phyloP scores from a whole-genome alignment of 2,113 vertebrate genomes.

The Brachypteracias leptosomus region DNA sequence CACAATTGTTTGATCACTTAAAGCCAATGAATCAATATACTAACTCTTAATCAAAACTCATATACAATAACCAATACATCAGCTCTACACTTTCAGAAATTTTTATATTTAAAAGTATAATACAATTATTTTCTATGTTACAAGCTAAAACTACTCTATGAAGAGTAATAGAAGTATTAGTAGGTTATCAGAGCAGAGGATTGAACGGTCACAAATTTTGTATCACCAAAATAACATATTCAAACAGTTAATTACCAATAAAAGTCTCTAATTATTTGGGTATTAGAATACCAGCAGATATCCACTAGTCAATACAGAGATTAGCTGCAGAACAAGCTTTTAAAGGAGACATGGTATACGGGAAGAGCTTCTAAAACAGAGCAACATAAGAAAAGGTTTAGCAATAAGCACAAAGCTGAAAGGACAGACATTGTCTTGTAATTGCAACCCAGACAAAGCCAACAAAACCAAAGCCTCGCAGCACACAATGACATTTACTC shows the following conservation, averaged over 20 bases:
- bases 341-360: not conserved
- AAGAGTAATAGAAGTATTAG: not conserved
- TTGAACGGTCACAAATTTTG: not conserved
- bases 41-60: not conserved
- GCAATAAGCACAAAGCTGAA: not conserved
- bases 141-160: not conserved
- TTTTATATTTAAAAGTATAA: not conserved
- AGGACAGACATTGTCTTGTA: not conserved
- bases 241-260: not conserved
- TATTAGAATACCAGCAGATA: not conserved
- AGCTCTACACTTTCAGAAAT: not conserved
- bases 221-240: not conserved
- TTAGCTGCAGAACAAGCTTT: not conserved
- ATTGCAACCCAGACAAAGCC: not conserved
- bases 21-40: not conserved
- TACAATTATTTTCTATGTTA: not conserved
- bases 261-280: not conserved
- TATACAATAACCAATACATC: not conserved
- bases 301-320: not conserved
- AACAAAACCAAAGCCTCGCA: not conserved
- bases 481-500: not conserved
- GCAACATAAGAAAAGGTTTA: not conserved
- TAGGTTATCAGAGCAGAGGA: not conserved
- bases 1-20: not conserved
- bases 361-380: not conserved